These are phyloP conservation scores for Falco rusticolus DNA, from an alignment of 2,797 vertebrate genomes.

Conservation along the genomic window DNA sequence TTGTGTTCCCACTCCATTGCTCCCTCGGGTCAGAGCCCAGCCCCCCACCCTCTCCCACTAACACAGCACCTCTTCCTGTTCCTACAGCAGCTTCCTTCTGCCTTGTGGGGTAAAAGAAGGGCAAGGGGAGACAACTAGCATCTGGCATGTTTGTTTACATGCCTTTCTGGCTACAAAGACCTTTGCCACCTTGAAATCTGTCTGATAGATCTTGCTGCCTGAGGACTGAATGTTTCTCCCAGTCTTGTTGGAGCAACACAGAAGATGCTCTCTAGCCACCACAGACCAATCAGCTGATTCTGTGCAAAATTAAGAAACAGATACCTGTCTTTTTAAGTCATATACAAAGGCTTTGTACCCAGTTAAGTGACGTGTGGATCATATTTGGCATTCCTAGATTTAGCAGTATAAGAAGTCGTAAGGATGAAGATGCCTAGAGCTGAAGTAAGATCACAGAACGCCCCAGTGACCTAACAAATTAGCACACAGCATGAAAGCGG, in stretches of 20 bases:
- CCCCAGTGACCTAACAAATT: conserved; percentile 4
- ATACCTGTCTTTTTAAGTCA: neutral
- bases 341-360: neutral
- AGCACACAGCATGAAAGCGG: neutral
- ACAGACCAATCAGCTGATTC: neutral
- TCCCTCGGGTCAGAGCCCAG: neutral
- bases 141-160: fast-evolving
- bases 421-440: neutral
- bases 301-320: neutral
- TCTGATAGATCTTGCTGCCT: neutral
- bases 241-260: fast-evolving
- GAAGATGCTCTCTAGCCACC: neutral
- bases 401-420: neutral
- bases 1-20: neutral
- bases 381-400: neutral
- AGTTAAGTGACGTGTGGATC: neutral
- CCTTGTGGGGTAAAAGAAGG: neutral
- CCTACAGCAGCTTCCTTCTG: neutral
- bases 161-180: neutral
- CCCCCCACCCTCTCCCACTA: neutral
- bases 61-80: neutral
- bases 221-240: neutral
- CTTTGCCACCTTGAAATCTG: neutral
- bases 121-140: neutral
- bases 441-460: conserved; percentile 8